phyloP scores from a whole-genome alignment of 2,113 vertebrate species.

The Dascyllus trimaculatus region DNA sequence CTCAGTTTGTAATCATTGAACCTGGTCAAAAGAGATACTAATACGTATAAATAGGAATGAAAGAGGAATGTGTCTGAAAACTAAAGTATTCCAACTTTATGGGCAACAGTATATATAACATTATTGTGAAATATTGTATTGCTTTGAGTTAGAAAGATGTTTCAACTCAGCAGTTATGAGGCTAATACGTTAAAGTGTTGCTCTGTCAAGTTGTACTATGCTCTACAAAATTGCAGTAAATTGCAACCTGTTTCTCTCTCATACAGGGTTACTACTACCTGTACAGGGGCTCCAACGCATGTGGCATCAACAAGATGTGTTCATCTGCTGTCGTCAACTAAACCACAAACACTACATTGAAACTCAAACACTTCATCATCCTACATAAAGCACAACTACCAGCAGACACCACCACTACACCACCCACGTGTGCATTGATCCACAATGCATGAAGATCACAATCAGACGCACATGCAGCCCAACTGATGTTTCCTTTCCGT shows the following conservation, averaged over 20 bases:
- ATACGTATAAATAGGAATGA: too few relatives aligned
- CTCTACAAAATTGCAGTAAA: too few relatives aligned
- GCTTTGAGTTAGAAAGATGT: too few relatives aligned
- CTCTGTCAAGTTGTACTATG: too few relatives aligned
- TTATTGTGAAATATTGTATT: too few relatives aligned
- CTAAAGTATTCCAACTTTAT: too few relatives aligned
- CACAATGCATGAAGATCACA: slow-evolving; percentile 18
- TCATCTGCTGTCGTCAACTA: slow-evolving; percentile 89
- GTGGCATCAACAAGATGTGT: slow-evolving; percentile 92
- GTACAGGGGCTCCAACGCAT: slow-evolving; percentile 88
- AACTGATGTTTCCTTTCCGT: slow-evolving; percentile 34
- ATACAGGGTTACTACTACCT: slow-evolving; percentile 92
- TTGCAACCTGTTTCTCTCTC: slow-evolving; percentile 15
- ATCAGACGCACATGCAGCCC: slow-evolving; percentile 11
- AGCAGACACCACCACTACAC: not conserved
- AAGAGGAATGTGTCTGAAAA: too few relatives aligned
- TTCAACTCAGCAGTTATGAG: too few relatives aligned
- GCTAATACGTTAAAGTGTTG: too few relatives aligned
- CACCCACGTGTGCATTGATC: not conserved
- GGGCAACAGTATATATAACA: too few relatives aligned
- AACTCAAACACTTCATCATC: not conserved
- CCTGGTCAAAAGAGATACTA: too few relatives aligned
- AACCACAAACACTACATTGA: slow-evolving; percentile 6
- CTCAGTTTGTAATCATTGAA: too few relatives aligned
- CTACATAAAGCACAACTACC: not conserved